Percentiles rank a stretch among this genome's conserved stretches.
Conservation (phyloP, 2,888 invertebrate species). For the Nomada lathburiana region DNA sequence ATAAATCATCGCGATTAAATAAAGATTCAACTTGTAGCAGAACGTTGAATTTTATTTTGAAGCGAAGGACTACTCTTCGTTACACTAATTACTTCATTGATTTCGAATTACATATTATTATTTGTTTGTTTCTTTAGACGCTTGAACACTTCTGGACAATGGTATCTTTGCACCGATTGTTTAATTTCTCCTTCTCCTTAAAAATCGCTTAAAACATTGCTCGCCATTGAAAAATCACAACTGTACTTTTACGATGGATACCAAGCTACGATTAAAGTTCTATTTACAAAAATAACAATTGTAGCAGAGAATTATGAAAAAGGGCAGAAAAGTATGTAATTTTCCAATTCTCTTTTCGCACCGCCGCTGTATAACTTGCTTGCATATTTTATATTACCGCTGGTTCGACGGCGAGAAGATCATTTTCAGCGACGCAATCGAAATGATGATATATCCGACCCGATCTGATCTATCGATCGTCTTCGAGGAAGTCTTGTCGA, state of each 20-base stretch:
- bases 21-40: neutral
- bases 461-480: neutral
- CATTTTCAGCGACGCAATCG: no score
- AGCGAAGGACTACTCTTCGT: no score
- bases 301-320: no score
- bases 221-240: neutral
- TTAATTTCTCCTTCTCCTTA: neutral
- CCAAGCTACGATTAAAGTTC: no score
- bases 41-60: neutral
- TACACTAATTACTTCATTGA: neutral
- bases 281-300: no score
- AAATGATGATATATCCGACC: no score
- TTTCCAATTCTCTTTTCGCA: no score
- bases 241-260: no score
- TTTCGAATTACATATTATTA: neutral
- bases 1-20: constrained; percentile 12
- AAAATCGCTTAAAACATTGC: neutral
- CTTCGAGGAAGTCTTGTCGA: neutral
- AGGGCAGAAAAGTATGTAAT: no score
- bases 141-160: neutral
- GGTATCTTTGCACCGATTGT: neutral
- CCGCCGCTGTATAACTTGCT: no score
- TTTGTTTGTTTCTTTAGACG: neutral
- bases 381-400: no score
- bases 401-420: no score